A percentile compares a stretch with the other conserved stretches of the same genome.
Conservation (phyloP, 1,140 invertebrate species). For the Camponotus vicinus region DNA sequence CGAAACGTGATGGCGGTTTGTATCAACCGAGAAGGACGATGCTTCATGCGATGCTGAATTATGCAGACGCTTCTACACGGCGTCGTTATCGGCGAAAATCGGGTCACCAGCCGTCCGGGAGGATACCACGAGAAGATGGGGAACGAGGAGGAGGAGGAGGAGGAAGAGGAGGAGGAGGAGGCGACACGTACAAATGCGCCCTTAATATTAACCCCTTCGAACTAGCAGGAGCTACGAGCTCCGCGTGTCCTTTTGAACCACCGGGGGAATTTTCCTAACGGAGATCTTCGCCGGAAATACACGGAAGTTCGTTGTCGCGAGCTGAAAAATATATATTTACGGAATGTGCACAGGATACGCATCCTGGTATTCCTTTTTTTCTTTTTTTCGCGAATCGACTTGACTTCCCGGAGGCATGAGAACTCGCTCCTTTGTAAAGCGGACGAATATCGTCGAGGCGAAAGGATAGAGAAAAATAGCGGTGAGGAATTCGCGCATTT, state of each 20-base stretch:
- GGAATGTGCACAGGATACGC: background rate
- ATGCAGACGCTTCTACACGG: conserved; percentile 63
- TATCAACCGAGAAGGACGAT: conserved; percentile 65
- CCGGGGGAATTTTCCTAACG: conserved; percentile 30
- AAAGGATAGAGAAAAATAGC: background rate
- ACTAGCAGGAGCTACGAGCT: conserved; percentile 58
- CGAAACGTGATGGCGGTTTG: conserved; percentile 64
- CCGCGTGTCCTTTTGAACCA: conserved; percentile 36
- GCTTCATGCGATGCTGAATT: conserved; percentile 67
- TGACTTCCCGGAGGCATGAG: background rate
- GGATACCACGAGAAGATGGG: background rate
- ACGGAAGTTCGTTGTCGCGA: conserved; percentile 29
- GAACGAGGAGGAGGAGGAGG: background rate
- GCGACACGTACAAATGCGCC: conserved; percentile 67
- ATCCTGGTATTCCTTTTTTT: background rate
- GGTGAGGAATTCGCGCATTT: background rate
- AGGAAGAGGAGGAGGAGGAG: background rate
- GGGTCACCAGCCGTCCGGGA: conserved; percentile 54
- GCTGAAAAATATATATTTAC: conserved; percentile 52
- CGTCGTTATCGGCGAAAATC: conserved; percentile 70
- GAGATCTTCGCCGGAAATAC: conserved; percentile 9
- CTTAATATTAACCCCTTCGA: conserved; percentile 76
- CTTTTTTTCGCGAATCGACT: background rate
- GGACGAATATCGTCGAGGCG: background rate
- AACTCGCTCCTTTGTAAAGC: background rate